Percentiles rank a stretch among this genome's conserved stretches.
Evolutionary conservation across 1,140 invertebrate species (phyloP).

Genomic region (Limonius californicus): DNA sequence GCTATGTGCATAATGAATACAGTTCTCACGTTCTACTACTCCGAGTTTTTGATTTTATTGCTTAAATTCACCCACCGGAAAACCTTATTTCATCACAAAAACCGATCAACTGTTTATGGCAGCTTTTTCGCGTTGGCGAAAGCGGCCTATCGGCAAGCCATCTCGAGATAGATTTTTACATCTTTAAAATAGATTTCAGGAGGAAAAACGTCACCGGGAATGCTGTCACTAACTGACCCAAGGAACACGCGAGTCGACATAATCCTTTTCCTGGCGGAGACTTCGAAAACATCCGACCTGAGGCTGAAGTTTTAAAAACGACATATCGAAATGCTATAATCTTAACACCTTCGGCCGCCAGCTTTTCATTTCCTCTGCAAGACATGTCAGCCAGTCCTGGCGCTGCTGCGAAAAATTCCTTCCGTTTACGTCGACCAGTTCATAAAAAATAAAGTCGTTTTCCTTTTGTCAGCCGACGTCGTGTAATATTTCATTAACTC

Average conservation of each 20-base stretch:
- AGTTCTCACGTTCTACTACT: too few species aligned
- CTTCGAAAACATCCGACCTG: neutral
- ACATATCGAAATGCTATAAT: slow-evolving; percentile 26
- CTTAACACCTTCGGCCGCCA: slow-evolving; percentile 24
- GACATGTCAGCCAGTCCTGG: neutral
- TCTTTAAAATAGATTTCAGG: too few species aligned
- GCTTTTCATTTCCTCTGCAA: slow-evolving; percentile 24
- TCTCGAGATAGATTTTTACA: too few species aligned
- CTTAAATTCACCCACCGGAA: too few species aligned
- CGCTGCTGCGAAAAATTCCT: neutral
- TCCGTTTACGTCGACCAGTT: neutral
- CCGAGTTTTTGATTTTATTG: too few species aligned
- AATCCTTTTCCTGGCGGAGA: neutral
- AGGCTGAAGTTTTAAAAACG: slow-evolving; percentile 1
- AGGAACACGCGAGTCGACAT: neutral
- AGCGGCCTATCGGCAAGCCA: too few species aligned
- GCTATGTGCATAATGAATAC: too few species aligned
- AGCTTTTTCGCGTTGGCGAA: too few species aligned
- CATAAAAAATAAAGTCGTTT: slow-evolving; percentile 13
- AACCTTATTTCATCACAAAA: too few species aligned
- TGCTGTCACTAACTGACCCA: too few species aligned
- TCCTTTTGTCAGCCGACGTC: slow-evolving; percentile 5
- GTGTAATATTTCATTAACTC: slow-evolving; percentile 7
- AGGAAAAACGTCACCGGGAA: too few species aligned
- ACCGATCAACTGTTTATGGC: too few species aligned